A percentile compares a stretch with the other conserved stretches of the same genome.
Evolutionary conservation across 2,113 vertebrate species (phyloP).

Genomic region (Charadrius vociferus): DNA sequence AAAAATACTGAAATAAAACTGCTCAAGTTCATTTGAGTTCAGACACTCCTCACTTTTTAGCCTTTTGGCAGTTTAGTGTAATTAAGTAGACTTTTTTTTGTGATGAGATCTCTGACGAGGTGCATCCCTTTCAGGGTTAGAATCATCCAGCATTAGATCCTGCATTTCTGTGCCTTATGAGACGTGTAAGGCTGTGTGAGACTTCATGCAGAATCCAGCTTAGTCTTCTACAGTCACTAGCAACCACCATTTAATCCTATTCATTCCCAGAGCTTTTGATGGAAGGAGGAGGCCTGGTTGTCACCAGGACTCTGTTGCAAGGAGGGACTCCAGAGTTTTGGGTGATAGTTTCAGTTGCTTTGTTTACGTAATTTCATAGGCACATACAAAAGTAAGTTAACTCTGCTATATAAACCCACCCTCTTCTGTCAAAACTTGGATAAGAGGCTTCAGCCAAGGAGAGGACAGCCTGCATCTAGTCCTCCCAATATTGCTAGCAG

Average conservation of each 20-base stretch:
- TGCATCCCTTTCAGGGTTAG: not conserved
- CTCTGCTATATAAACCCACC: not conserved
- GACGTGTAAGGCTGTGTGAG: not conserved
- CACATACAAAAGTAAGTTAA: not conserved
- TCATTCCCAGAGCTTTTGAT: not conserved
- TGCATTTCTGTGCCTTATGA: not conserved
- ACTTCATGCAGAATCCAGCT: not conserved
- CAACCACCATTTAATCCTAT: not conserved
- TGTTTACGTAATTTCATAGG: not conserved
- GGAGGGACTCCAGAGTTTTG: not conserved
- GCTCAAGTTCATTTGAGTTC: not conserved
- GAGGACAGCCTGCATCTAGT: not conserved
- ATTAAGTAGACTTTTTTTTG: not conserved
- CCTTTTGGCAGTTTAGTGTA: not conserved
- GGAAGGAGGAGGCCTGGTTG: not conserved
- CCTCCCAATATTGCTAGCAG: not conserved
- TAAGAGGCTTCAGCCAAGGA: not conserved
- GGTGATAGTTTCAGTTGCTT: not conserved
- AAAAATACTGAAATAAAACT: not conserved
- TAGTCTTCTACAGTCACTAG: not conserved
- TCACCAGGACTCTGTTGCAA: not conserved
- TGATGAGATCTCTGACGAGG: not conserved
- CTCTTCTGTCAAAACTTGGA: not conserved
- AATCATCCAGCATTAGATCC: not conserved
- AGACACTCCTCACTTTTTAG: not conserved